Base-by-base conservation (phyloP, 2,888 invertebrate species). In the Brassicogethes aeneus region DNA sequence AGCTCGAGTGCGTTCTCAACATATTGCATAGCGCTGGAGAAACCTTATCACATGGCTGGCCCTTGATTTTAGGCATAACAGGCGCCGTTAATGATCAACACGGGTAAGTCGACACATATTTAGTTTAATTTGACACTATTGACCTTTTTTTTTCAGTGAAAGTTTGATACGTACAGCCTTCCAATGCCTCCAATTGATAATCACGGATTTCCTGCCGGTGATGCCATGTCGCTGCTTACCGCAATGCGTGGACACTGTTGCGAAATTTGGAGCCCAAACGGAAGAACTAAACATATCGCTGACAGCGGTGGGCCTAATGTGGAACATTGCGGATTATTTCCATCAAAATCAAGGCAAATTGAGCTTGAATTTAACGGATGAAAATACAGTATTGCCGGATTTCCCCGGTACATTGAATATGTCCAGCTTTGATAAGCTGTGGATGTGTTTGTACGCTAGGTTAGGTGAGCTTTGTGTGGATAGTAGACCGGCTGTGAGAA, bases 271-370 rank as follows among this genome's bases (percentile, higher is more conserved):
- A 14, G 83, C 87, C 12, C 99, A 99, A 72, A 90, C 88, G 32
- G 89, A 91, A 65, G 96, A 99, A 69, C 74, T 97, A 39, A 99
- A 99, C 70, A 95, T 97, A 61, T 93, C 94, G 16, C 75, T 99
- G 31, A 96, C 96, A 3, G 95, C 97, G 32, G 90, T 99, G 38
- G 96, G 96, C 13, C 74, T 95, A 38, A 86, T 96, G 90, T 97
- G 96, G 97, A 97, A 96, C 66, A 94, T 97, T 58, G 93, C 95
- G 0, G 97, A 97, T 71, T 95, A 93, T 65, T 84, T 96, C 58
- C 93, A 87, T 72, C 94, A 95, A 76, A 94, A 94, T 66, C 86
- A 91, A 59, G 87, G 89, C 52, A 86, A 86, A 67, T 68, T 91
- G 34, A 80, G 80, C 55, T 76, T 77, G 40, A 82, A 84, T 14